Conservation (phyloP, 2,888 invertebrate genomes). For the Theretra japonica region DNA sequence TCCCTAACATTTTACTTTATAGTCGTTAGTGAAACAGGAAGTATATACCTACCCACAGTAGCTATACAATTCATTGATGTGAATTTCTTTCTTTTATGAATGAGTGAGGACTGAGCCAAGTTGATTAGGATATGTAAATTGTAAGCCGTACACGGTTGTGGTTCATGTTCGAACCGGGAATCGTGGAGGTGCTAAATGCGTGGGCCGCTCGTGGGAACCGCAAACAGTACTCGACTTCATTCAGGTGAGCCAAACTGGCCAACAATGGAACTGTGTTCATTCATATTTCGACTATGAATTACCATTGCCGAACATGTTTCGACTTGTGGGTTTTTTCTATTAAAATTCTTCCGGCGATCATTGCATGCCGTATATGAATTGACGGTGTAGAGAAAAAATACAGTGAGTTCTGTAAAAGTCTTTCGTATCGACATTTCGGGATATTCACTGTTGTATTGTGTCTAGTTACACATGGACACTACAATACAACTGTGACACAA, state of each 20-base stretch:
- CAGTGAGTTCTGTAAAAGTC: not conserved
- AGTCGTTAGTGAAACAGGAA: not conserved
- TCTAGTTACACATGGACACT: too few relatives aligned
- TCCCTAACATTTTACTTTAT: not conserved
- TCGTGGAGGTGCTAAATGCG: constrained; percentile 66
- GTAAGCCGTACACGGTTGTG: constrained; percentile 42
- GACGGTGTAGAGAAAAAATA: not conserved
- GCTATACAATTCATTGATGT: not conserved
- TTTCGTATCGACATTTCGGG: not conserved
- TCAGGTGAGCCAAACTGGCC: constrained; percentile 36
- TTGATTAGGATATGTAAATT: constrained; percentile 34
- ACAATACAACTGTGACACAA: too few relatives aligned
- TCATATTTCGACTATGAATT: constrained; percentile 38
- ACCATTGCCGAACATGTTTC: constrained; percentile 13
- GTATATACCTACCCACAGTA: not conserved
- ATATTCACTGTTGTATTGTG: not conserved
- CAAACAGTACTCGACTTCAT: constrained; percentile 63
- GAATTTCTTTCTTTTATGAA: constrained; percentile 32
- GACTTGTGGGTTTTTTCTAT: not conserved
- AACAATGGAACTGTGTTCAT: constrained; percentile 43
- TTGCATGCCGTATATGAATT: not conserved
- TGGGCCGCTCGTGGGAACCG: constrained; percentile 73
- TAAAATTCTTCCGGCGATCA: not conserved
- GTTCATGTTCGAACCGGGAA: constrained; percentile 41
- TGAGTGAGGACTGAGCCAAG: constrained; percentile 29